Conservation (phyloP, 1,140 invertebrate genomes). For the Bacillus rossius region DNA sequence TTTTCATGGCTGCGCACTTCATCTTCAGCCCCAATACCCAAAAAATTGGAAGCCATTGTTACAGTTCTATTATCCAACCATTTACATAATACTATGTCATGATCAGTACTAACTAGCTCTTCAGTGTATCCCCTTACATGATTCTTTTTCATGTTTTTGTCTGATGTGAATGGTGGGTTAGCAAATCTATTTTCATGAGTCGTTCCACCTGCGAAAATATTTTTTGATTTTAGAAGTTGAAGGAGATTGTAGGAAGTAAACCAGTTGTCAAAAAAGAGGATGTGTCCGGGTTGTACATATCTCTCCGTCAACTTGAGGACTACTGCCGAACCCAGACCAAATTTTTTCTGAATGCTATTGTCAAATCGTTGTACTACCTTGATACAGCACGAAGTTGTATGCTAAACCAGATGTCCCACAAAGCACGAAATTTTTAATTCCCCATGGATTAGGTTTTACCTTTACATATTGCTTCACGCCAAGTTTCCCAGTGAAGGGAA, state of each 20-base stretch:
- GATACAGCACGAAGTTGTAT: constrained; percentile 19
- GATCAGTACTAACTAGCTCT: constrained; percentile 12
- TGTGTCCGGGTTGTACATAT: constrained; percentile 14
- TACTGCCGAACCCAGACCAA: constrained; percentile 18
- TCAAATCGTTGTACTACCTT: constrained; percentile 6
- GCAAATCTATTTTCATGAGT: constrained; percentile 15
- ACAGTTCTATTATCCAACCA: constrained; percentile 20
- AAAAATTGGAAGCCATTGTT: constrained; percentile 14
- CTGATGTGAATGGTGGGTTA: constrained; percentile 13
- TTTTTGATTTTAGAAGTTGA: constrained; percentile 4
- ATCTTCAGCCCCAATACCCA: constrained; percentile 14
- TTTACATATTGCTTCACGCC: constrained; percentile 18
- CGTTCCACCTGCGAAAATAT: constrained; percentile 16
- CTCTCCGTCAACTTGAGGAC: constrained; percentile 12
- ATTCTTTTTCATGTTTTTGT: constrained; percentile 16
- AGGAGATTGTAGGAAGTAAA: constrained; percentile 18
- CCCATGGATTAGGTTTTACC: constrained; percentile 11
- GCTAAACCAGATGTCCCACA: constrained; percentile 10
- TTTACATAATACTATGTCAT: constrained; percentile 13
- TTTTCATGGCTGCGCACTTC: constrained; percentile 13
- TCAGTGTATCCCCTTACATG: constrained; percentile 15
- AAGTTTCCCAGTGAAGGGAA: constrained; percentile 10
- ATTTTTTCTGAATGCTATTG: neutral
- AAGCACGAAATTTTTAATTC: constrained; percentile 9
- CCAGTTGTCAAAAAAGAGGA: constrained; percentile 21